Conservation (phyloP, 2,113 vertebrate species). For the Fukomys damarensis region DNA sequence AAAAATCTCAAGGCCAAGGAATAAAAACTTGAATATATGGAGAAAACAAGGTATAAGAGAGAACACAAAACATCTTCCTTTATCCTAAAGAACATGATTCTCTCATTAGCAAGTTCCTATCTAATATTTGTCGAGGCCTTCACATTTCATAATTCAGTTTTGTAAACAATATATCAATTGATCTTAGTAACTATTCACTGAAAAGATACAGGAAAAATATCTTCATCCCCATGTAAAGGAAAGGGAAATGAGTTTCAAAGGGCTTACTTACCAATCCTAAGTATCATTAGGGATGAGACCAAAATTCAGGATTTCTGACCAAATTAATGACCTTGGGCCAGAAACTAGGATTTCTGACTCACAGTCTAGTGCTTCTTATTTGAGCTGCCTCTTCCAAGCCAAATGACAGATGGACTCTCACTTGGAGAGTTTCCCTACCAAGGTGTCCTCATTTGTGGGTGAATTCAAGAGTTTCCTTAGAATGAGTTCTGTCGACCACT, state of each 20-base stretch:
- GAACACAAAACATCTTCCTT: background rate
- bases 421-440: background rate
- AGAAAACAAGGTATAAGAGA: background rate
- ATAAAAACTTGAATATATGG: background rate
- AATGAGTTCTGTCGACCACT: background rate
- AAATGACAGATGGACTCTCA: background rate
- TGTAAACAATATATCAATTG: background rate
- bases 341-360: background rate
- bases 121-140: background rate
- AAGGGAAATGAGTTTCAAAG: background rate
- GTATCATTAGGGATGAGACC: background rate
- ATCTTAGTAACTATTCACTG: background rate
- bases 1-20: background rate
- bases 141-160: background rate
- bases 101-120: background rate
- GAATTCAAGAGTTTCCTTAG: background rate
- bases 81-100: background rate
- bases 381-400: background rate
- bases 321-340: background rate
- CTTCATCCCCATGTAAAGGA: background rate
- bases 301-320: background rate
- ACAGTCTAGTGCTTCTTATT: background rate
- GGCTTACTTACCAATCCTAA: background rate
- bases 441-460: background rate
- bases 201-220: background rate